phyloP scores from a whole-genome alignment of 2,888 invertebrate species.

The Lochmaea crataegi region DNA sequence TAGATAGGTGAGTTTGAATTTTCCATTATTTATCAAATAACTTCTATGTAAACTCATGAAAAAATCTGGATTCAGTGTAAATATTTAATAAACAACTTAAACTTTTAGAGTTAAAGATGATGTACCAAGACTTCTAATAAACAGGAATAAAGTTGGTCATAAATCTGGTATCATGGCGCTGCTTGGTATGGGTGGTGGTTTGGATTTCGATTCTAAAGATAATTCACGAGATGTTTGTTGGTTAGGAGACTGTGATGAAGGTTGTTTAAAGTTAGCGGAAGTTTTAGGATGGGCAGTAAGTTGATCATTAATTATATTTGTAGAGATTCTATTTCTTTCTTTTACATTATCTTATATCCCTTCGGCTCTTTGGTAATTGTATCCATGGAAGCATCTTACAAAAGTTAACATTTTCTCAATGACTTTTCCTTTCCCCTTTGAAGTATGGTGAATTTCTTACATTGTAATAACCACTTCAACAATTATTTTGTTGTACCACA shows the following conservation, averaged over 20 bases:
- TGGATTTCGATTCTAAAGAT: slow-evolving; percentile 75
- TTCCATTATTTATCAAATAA: background rate
- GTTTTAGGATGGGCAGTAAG: slow-evolving; percentile 83
- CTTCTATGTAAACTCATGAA: too few relatives aligned
- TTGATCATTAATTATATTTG: slow-evolving; percentile 40
- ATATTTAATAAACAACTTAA: background rate
- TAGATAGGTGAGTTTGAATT: slow-evolving; percentile 72
- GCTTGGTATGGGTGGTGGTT: slow-evolving; percentile 69
- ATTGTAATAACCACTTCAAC: too few relatives aligned
- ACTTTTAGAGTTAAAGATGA: slow-evolving; percentile 71
- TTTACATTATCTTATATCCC: too few relatives aligned
- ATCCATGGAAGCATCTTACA: too few relatives aligned
- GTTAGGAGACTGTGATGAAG: slow-evolving; percentile 87
- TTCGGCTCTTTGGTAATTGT: too few relatives aligned
- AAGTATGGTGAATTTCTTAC: too few relatives aligned
- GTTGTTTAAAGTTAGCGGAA: slow-evolving; percentile 78
- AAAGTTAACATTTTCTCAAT: too few relatives aligned
- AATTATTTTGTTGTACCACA: too few relatives aligned
- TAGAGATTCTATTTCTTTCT: too few relatives aligned
- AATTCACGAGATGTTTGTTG: slow-evolving; percentile 81
- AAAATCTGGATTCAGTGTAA: background rate
- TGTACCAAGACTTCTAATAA: slow-evolving; percentile 87
- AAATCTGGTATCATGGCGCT: slow-evolving; percentile 59
- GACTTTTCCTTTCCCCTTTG: too few relatives aligned
- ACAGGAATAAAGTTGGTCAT: slow-evolving; percentile 80